phyloP scores from a whole-genome alignment of 2,797 vertebrate genomes.

The Masticophis lateralis region DNA sequence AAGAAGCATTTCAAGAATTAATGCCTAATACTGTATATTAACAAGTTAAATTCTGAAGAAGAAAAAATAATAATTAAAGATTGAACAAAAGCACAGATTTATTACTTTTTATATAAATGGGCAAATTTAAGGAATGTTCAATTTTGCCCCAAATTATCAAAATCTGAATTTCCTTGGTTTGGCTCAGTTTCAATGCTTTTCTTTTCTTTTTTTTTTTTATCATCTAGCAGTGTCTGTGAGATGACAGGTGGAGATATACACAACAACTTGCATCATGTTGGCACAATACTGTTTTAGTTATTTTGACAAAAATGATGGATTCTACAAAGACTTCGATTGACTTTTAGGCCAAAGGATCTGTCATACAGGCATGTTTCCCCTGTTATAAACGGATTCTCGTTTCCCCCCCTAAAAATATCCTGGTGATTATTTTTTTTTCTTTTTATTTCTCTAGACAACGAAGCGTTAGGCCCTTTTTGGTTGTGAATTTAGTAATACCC shows the following conservation, averaged over 20 bases:
- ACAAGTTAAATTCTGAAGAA: neutral
- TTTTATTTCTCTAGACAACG: neutral
- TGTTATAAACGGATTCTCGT: neutral
- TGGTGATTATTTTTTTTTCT: neutral
- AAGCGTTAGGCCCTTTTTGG: neutral
- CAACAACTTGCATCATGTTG: neutral
- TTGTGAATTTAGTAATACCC: neutral
- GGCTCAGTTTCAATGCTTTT: neutral
- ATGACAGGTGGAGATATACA: neutral
- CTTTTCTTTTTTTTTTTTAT: neutral
- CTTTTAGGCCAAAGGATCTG: neutral
- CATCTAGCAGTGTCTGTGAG: neutral
- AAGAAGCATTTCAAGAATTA: neutral
- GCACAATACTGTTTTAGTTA: neutral
- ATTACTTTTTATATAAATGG: neutral
- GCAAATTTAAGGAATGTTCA: neutral
- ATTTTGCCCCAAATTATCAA: neutral
- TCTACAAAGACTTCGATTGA: neutral
- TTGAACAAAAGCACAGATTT: neutral
- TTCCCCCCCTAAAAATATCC: neutral
- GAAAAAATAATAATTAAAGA: neutral
- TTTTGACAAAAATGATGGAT: neutral
- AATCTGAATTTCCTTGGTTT: neutral
- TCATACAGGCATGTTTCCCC: neutral
- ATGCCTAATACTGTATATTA: neutral